Base-by-base conservation (phyloP, 1,140 invertebrate species). In the Drosophila melanica region DNA sequence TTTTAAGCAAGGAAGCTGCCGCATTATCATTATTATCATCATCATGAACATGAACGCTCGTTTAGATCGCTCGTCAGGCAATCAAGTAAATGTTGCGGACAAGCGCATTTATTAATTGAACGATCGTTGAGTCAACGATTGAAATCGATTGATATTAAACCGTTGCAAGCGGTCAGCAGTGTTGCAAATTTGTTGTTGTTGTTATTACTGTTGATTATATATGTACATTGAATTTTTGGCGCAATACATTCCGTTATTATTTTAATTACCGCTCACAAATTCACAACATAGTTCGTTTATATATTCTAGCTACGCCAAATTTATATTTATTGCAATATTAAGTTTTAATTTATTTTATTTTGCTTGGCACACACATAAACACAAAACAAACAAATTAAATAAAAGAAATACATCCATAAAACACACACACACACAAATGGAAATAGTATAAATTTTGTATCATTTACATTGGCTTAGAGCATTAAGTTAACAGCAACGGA, bases 111-210 rank as follows among this genome's bases (percentile, higher is more conserved):
- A 48, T 73, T 73, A 73, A 68, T 73, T 73, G 55, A 73, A 68
- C 64, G 69, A 65, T 58, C 39, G 39, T 30, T 55, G 41, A 10
- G 23, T 3, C 41, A 58, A 58, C 51, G 30, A 44, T 53, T 60
- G 53, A 67, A 73, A 73, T 60, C 64, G 70, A 73, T 67, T 68
- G 55, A 60, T 67, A 73, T 47, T 45, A 39, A 72, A 58, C 68
- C 63, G 39, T 72, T 72, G 39, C 66, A 47, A 45, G 63, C 51
- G 59, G 14, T 35, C 51, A 63, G 30, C 33, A 30, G 65, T 39
- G 66, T 20, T 68, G 41, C 50, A 35, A 47, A 47, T 55, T 41
- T 20, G 20, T 33, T 47, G 30, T 39, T 69, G 18, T 30, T 39
- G 2, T 9, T 18, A 8, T 62, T 39, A 9, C 39, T 58, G 6